Percentiles rank a stretch among this genome's conserved stretches.
Evolutionary conservation across 1,140 invertebrate genomes (phyloP).

Genomic region (Melanaphis sacchari): DNA sequence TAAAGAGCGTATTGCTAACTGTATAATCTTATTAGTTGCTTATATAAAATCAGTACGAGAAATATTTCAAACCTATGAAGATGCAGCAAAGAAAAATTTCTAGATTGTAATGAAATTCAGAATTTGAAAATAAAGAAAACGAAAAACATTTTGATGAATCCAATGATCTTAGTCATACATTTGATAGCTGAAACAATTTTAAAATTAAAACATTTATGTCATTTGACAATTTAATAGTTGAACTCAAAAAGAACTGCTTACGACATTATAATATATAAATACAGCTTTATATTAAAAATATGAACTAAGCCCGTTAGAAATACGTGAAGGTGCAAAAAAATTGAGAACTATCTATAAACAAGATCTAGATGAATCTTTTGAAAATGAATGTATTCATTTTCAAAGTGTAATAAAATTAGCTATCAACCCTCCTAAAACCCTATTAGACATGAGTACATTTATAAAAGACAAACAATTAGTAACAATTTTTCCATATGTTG

Average conservation of each 20-base stretch:
- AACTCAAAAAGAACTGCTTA: no score
- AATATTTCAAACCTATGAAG: conserved; percentile 30
- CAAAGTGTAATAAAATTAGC: background rate
- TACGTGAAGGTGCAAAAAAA: background rate
- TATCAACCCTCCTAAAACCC: background rate
- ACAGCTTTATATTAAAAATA: background rate
- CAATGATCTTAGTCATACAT: no score
- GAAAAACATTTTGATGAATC: no score
- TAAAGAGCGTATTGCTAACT: no score
- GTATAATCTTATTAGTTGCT: no score
- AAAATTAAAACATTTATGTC: no score
- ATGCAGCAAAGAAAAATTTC: background rate
- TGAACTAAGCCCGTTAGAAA: background rate
- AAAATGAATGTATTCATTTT: conserved; percentile 31
- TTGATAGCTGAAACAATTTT: no score
- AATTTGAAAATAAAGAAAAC: background rate
- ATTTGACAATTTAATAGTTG: no score
- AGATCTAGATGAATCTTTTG: conserved; percentile 9
- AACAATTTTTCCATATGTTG: no score
- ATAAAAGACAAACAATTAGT: background rate
- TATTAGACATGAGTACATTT: background rate
- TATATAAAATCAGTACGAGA: conserved; percentile 23
- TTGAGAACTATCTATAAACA: background rate
- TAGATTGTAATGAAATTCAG: background rate
- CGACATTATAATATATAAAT: no score